Percentiles rank a stretch among this genome's conserved stretches.
These are phyloP conservation scores for Eulemur mongoz DNA, from an alignment of 2,797 vertebrate genomes.

Conservation along the genomic window DNA sequence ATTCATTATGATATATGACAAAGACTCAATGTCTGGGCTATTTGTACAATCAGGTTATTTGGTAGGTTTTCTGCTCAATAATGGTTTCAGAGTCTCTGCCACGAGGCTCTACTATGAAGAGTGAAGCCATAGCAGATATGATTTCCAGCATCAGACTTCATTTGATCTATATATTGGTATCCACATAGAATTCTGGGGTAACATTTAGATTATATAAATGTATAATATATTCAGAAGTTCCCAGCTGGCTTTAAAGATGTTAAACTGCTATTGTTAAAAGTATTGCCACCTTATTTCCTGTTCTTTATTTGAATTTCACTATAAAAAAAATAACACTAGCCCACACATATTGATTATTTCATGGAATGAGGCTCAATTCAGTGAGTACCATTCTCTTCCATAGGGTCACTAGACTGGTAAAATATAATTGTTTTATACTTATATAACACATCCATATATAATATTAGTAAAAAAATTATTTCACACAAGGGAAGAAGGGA, in stretches of 20 bases:
- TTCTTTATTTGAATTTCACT: neutral
- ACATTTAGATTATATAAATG: neutral
- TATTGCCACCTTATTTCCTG: neutral
- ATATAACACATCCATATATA: neutral
- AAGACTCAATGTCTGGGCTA: neutral
- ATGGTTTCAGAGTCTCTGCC: neutral
- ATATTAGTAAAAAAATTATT: neutral
- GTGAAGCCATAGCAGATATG: neutral
- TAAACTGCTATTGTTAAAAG: neutral
- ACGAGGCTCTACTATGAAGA: neutral
- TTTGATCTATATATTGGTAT: neutral
- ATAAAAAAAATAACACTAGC: neutral
- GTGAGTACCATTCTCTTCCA: neutral
- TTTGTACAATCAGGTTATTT: neutral
- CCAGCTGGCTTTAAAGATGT: neutral
- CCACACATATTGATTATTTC: neutral
- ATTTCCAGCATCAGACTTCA: neutral
- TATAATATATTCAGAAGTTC: neutral
- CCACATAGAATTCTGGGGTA: neutral
- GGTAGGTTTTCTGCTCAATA: neutral
- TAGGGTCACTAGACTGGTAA: neutral
- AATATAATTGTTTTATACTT: neutral
- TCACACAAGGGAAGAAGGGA: neutral
- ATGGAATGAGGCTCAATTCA: neutral
- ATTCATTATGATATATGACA: neutral